Evolutionary conservation across 2,113 vertebrate genomes (phyloP), one percentile per base, ranked within the genome.

Genomic region (Vimba vimba): DNA sequence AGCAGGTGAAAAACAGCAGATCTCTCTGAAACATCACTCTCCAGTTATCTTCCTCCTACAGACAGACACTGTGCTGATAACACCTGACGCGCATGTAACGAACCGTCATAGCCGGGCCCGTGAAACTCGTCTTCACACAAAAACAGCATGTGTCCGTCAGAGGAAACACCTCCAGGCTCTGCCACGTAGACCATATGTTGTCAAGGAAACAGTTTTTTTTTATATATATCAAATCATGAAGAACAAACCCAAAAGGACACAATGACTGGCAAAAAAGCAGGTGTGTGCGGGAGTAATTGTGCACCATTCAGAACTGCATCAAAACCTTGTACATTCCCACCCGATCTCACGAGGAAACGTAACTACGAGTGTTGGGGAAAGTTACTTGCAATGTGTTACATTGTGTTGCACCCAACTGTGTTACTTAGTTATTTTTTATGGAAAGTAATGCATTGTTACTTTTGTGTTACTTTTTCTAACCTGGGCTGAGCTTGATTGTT

Each of bases 161-260:
- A 87, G 52, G 82, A 60, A 76, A 87, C 73, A 87, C 86, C 75
- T 85, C 85, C 13, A 82, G 88, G 85, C 64, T 43, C 43, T 66
- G 83, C 43, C 73, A 83, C 83, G 36, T 13, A 89, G 89, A 85
- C 86, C 88, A 91, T 75, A 90, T 82, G 96, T 96, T 96, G 92
- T 94, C 95, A 66, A 86, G 95, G 95, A 87, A 95, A 96, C 94
- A 74, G 83, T 87, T 91, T 60, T 90, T 43, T 43, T 10, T 43
- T 85, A 33, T 76, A 87, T 92, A 88, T 92, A 88, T 84, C 85
- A 60, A 60, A 57, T 39, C 15, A 36, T 79, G 86, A 84, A 75
- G 83, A 47, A 89, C 69, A 88, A 88, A 89, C 88, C 90, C 85
- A 84, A 50, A 55, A 21, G 90, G 90, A 86, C 87, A 47, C 60